Evolutionary conservation across 2,113 vertebrate species (phyloP).

Genomic region (Carassius auratus): DNA sequence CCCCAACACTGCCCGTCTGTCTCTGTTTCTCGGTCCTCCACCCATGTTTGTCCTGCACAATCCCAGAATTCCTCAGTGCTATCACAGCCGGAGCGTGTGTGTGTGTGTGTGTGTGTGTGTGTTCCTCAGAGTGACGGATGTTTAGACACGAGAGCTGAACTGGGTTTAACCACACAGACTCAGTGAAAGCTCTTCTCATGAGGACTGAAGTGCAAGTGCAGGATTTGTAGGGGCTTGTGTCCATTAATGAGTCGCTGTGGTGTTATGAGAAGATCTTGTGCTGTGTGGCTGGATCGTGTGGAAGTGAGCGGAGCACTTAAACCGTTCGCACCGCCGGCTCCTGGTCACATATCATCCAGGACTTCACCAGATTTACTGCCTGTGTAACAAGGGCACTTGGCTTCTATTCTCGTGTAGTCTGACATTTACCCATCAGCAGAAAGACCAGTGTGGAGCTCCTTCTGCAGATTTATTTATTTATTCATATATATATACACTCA

Average conservation of each 20-base stretch:
- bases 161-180: not conserved
- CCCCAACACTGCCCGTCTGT: not conserved
- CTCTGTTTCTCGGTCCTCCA: not conserved
- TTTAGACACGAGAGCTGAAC: not conserved
- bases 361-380: not conserved
- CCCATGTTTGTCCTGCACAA: not conserved
- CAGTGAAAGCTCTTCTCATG: conserved; percentile 5
- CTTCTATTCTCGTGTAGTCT: too few species aligned
- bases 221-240: conserved; percentile 17
- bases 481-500: too few species aligned
- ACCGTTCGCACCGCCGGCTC: not conserved
- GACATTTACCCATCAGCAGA: too few species aligned
- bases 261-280: not conserved
- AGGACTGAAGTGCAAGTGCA: not conserved
- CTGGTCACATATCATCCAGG: not conserved
- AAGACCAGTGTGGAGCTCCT: too few species aligned
- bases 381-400: not conserved
- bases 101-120: not conserved
- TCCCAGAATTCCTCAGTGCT: not conserved
- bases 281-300: conserved; percentile 3
- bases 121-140: too few species aligned
- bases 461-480: too few species aligned
- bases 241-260: not conserved
- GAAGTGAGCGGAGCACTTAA: conserved; percentile 7
- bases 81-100: not conserved